Percentiles rank a stretch among this genome's conserved stretches.
phyloP scores from a whole-genome alignment of 2,797 vertebrate genomes.

The Austrolebias charrua region DNA sequence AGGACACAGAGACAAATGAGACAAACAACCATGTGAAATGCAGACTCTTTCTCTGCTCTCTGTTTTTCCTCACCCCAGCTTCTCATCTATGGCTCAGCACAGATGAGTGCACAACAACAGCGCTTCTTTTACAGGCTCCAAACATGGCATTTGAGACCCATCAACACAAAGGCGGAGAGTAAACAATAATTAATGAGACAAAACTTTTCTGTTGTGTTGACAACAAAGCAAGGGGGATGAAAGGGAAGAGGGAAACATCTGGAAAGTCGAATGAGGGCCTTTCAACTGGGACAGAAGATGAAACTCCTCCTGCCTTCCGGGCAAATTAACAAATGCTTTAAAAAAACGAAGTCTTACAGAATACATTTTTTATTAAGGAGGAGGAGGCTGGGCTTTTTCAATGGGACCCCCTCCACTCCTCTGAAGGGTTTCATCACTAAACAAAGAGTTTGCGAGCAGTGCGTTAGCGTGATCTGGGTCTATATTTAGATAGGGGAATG shows the following conservation, averaged over 20 bases:
- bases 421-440: slow-evolving; percentile 56
- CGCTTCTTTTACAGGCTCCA: slow-evolving; percentile 12
- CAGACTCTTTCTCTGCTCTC: not conserved
- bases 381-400: slow-evolving; percentile 28
- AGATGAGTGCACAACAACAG: slow-evolving; percentile 7
- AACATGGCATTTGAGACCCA: slow-evolving; percentile 44
- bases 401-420: slow-evolving; percentile 29
- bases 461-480: slow-evolving; percentile 57
- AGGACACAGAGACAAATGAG: no score
- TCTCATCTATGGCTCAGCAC: slow-evolving; percentile 1
- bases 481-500: slow-evolving; percentile 67
- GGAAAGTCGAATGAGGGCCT: slow-evolving; percentile 60
- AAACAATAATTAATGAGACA: slow-evolving; percentile 69
- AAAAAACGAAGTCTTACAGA: slow-evolving; percentile 25
- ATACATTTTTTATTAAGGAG: slow-evolving; percentile 44
- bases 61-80: not conserved
- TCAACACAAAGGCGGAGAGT: slow-evolving; percentile 40
- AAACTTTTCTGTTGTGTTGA: slow-evolving; percentile 65
- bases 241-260: slow-evolving; percentile 67
- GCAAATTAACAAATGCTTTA: slow-evolving; percentile 64
- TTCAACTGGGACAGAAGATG: slow-evolving; percentile 65
- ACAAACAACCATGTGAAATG: not conserved
- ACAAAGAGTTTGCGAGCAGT: slow-evolving; percentile 67
- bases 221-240: slow-evolving; percentile 53
- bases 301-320: slow-evolving; percentile 51